These are phyloP conservation scores for Hesperophylax magnus DNA, from an alignment of 1,140 invertebrate genomes.

Conservation along the genomic window DNA sequence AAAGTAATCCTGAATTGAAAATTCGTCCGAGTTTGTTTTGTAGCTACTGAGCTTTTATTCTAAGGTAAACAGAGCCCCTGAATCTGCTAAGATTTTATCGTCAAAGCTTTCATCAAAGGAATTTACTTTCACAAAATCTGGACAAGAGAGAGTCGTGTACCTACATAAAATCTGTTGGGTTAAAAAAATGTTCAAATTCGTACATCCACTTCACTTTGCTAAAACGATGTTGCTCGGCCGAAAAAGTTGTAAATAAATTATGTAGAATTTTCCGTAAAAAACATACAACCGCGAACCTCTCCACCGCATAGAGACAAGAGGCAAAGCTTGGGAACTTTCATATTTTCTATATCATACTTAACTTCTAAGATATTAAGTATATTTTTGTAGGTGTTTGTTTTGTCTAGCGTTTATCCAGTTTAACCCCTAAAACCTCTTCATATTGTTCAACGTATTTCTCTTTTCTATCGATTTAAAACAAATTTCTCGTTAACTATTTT, in stretches of 20 bases:
- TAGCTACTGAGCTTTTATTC: slow-evolving; percentile 13
- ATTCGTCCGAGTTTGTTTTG: slow-evolving; percentile 18
- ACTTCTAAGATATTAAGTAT: background rate
- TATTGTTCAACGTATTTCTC: too few relatives aligned
- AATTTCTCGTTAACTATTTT: too few relatives aligned
- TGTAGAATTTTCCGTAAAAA: slow-evolving; percentile 20
- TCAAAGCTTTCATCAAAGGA: slow-evolving; percentile 25
- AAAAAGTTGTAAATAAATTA: slow-evolving; percentile 37
- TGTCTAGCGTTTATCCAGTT: background rate
- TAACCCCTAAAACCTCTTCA: too few relatives aligned
- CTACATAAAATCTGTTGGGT: background rate
- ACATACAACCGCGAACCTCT: background rate
- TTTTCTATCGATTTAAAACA: too few relatives aligned
- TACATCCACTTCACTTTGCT: slow-evolving; percentile 12
- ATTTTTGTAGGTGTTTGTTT: background rate
- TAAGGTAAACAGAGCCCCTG: slow-evolving; percentile 11
- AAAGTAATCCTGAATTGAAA: slow-evolving; percentile 12
- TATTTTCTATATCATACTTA: slow-evolving; percentile 17
- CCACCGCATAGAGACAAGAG: background rate
- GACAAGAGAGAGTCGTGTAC: slow-evolving; percentile 2
- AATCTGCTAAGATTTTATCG: slow-evolving; percentile 26
- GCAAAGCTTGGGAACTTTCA: slow-evolving; percentile 4
- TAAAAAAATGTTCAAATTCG: slow-evolving; percentile 28
- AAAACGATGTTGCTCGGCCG: background rate
- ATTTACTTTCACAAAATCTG: slow-evolving; percentile 33